These are phyloP conservation scores for Drosophila bifasciata DNA, from an alignment of 1,140 invertebrate genomes.

Conservation along the genomic window DNA sequence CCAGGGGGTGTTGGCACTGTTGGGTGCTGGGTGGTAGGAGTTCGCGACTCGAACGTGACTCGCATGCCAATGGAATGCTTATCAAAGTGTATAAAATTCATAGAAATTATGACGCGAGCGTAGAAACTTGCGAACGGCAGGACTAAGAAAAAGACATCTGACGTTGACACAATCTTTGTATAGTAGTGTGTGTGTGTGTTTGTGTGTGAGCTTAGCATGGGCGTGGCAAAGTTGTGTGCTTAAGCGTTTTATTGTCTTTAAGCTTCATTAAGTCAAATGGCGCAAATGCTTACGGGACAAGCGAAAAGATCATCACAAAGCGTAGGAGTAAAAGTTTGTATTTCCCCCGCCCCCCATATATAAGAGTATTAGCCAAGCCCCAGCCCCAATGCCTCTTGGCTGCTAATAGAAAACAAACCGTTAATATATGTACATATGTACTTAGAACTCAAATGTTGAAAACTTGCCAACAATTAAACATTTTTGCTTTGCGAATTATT, in stretches of 20 bases:
- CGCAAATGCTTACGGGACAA: conserved; percentile 62
- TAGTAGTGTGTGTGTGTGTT: neutral
- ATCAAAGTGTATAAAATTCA: conserved; percentile 82
- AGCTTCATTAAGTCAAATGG: conserved; percentile 82
- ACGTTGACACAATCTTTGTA: conserved; percentile 55
- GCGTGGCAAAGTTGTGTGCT: conserved; percentile 58
- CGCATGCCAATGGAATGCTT: conserved; percentile 75
- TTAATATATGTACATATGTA: too few relatives aligned
- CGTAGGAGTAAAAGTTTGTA: neutral
- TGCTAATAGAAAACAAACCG: too few relatives aligned
- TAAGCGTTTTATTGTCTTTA: conserved; percentile 81
- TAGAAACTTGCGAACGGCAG: conserved; percentile 44
- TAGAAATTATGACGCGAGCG: conserved; percentile 78
- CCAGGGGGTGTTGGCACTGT: neutral
- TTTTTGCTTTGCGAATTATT: too few relatives aligned
- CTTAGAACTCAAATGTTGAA: too few relatives aligned
- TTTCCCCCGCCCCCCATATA: too few relatives aligned
- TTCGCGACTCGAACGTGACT: conserved; percentile 62
- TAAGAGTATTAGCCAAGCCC: too few relatives aligned
- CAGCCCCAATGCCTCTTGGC: too few relatives aligned
- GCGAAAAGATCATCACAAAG: conserved; percentile 15
- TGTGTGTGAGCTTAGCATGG: neutral
- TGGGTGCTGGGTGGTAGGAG: conserved; percentile 9
- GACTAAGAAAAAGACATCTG: conserved; percentile 42
- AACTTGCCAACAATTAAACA: too few relatives aligned